phyloP scores from a whole-genome alignment of 53 echinoderm and acorn worm species.

The Astropecten irregularis region DNA sequence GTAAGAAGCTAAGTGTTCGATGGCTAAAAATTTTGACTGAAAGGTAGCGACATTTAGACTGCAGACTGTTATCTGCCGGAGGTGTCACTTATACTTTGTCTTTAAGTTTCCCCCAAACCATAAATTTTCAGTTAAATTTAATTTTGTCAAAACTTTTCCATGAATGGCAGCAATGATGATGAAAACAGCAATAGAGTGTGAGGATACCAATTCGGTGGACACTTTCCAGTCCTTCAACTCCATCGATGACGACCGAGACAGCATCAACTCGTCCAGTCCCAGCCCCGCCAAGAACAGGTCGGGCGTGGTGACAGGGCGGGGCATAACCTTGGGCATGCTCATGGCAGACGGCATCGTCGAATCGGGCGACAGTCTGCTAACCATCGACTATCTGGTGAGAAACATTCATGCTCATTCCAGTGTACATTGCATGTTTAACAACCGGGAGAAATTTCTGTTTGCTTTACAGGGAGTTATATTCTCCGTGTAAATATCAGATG shows the following conservation, averaged over 20 bases:
- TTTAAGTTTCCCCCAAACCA: too few species aligned
- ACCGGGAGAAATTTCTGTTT: too few species aligned
- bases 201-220: conserved; percentile 78
- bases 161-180: conserved; percentile 30
- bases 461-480: too few species aligned
- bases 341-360: conserved; percentile 95
- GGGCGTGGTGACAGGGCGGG: conserved; percentile 83
- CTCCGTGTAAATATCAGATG: too few species aligned
- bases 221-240: conserved; percentile 54
- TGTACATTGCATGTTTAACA: not conserved
- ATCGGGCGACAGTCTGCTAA: conserved; percentile 81
- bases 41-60: too few species aligned
- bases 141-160: too few species aligned
- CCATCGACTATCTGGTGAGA: conserved; percentile 96
- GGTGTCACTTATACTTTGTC: too few species aligned
- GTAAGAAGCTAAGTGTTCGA: too few species aligned
- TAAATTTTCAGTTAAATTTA: too few species aligned
- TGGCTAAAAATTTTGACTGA: too few species aligned
- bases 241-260: conserved; percentile 74
- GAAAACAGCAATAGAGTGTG: conserved; percentile 39
- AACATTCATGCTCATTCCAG: too few species aligned
- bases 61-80: too few species aligned
- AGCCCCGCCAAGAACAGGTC: conserved; percentile 74
- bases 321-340: conserved; percentile 90
- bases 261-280: conserved; percentile 66